phyloP scores from a whole-genome alignment of 2,113 vertebrate genomes.

The Corynorhinus townsendii region DNA sequence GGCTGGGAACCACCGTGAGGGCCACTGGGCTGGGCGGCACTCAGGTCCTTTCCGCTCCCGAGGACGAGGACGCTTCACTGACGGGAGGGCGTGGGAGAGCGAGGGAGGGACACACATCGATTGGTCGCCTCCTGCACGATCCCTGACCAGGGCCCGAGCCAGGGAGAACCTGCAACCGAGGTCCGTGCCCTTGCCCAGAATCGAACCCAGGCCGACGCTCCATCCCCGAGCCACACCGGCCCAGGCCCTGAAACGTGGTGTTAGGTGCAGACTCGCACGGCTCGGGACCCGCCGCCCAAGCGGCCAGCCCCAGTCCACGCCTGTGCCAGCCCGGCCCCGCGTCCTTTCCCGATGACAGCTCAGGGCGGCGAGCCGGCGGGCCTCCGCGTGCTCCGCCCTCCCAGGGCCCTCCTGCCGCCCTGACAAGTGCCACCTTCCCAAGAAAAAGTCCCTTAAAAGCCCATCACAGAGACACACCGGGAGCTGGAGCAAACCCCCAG shows the following conservation, averaged over 20 bases:
- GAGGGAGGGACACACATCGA: too few species aligned
- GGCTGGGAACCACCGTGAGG: too few species aligned
- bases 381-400: not conserved
- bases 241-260: not conserved
- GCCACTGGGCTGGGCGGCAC: too few species aligned
- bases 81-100: too few species aligned
- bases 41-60: too few species aligned
- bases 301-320: not conserved
- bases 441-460: constrained; percentile 58
- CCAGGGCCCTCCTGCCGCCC: not conserved
- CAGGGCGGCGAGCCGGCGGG: not conserved
- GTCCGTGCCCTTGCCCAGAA: too few species aligned
- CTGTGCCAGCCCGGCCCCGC: not conserved
- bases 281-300: not conserved
- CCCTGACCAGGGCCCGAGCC: too few species aligned
- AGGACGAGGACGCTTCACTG: too few species aligned
- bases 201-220: too few species aligned
- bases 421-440: constrained; percentile 52
- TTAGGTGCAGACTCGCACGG: not conserved
- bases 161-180: too few species aligned
- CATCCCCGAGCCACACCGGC: too few species aligned
- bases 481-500: constrained; percentile 49
- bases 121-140: too few species aligned
- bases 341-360: not conserved
- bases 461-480: constrained; percentile 59